Evolutionary conservation across 1,140 invertebrate genomes (phyloP).

Genomic region (Pachypsylla venusta): DNA sequence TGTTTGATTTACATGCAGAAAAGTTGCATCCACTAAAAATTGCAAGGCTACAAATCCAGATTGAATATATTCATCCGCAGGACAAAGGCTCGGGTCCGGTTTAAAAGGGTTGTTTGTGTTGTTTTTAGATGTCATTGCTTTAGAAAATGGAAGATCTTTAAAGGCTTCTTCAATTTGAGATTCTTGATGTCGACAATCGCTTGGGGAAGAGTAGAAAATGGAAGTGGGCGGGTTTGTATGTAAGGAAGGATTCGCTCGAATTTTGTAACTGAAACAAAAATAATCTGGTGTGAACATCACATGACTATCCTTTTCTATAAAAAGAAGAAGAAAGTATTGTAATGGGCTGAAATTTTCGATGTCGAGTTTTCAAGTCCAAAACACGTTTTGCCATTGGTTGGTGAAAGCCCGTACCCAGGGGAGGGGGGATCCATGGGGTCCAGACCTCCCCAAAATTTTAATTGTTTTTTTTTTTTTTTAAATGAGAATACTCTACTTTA

Average conservation of each 20-base stretch:
- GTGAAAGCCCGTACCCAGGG: too few relatives aligned
- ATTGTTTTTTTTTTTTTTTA: too few relatives aligned
- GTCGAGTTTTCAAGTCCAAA: too few relatives aligned
- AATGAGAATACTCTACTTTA: too few relatives aligned
- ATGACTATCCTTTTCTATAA: too few relatives aligned
- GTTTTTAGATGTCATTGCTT: not conserved
- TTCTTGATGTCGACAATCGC: slow-evolving; percentile 41
- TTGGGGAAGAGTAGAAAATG: slow-evolving; percentile 42
- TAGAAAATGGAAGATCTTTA: not conserved
- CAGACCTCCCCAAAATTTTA: too few relatives aligned
- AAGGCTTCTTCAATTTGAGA: not conserved
- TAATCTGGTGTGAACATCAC: too few relatives aligned
- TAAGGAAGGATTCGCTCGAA: slow-evolving; percentile 50
- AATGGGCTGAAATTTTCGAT: too few relatives aligned
- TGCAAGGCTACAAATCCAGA: slow-evolving; percentile 58
- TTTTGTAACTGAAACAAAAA: slow-evolving; percentile 44
- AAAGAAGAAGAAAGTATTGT: too few relatives aligned
- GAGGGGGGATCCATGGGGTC: too few relatives aligned
- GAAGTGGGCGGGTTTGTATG: slow-evolving; percentile 44
- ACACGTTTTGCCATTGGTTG: too few relatives aligned
- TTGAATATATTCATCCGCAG: slow-evolving; percentile 54
- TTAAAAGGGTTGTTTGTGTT: slow-evolving; percentile 44
- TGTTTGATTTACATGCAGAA: not conserved
- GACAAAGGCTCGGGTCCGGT: slow-evolving; percentile 44
- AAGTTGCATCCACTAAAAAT: slow-evolving; percentile 41